Evolutionary conservation across 2,113 vertebrate genomes (phyloP), one percentile per base, ranked within the genome.

Genomic region (Sturnus vulgaris): DNA sequence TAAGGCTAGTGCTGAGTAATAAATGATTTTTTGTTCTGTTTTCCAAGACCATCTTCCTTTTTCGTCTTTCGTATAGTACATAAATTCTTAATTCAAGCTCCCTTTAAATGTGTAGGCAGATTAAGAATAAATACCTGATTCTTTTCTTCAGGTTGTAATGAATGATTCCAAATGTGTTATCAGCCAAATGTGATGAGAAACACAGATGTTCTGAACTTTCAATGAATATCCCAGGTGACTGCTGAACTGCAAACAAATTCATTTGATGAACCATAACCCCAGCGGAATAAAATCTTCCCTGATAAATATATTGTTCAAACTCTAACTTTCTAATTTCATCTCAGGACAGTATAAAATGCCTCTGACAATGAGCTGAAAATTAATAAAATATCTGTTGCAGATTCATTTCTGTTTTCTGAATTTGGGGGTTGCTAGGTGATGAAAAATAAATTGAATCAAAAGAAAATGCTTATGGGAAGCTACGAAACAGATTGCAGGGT

Each of bases 361-460:
- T 92, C 42, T 69, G 73, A 79, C 70, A 94, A 92, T 82, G 42
- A 94, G 39, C 5, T 87, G 59, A 77, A 87, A 93, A 96, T 91
- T 94, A 92, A 93, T 93, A 95, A 94, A 93, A 61, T 95, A 86
- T 77, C 65, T 93, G 30, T 84, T 83, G 49, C 60, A 84, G 81
- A 85, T 82, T 66, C 57, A 82, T 35, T 92, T 90, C 66, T 94
- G 39, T 86, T 89, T 90, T 59, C 66, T 79, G 73, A 85, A 85
- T 91, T 70, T 85, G 37, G 20, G 83, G 60, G 72, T 94, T 97
- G 93, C 88, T 95, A 96, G 88, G 88, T 83, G 88, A 94, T 90
- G 90, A 83, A 92, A 96, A 93, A 83, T 46, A 95, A 93, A 71
- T 88, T 71, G 53, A 96, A 84, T 95, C 52, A 90, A 82, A 53